Evolutionary conservation across 2,113 vertebrate genomes (phyloP).

Genomic region (Poeciliopsis turrubarensis): DNA sequence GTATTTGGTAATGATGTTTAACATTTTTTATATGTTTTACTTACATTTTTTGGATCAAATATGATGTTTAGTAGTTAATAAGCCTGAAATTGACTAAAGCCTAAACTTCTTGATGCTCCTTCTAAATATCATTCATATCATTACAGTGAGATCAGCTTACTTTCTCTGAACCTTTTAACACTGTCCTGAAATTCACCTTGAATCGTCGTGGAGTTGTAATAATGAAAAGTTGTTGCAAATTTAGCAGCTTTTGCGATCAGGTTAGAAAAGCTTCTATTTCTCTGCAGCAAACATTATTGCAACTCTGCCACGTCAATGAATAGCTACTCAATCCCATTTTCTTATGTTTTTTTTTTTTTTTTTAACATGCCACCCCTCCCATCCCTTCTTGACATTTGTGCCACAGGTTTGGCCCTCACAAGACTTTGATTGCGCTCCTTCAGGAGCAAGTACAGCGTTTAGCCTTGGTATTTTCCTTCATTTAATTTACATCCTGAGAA

Average conservation of each 20-base stretch:
- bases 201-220: background rate
- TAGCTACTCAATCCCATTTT: constrained; percentile 8
- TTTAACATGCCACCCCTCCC: background rate
- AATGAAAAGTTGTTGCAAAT: background rate
- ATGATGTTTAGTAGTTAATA: background rate
- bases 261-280: constrained; percentile 18
- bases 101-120: background rate
- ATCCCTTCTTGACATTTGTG: constrained; percentile 16
- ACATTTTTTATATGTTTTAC: background rate
- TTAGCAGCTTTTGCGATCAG: background rate
- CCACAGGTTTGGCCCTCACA: constrained; percentile 32
- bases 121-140: background rate
- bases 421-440: constrained; percentile 48
- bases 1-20: background rate
- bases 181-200: background rate
- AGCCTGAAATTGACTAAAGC: background rate
- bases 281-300: constrained; percentile 11
- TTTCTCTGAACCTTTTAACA: background rate
- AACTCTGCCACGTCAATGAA: constrained; percentile 39
- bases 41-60: background rate
- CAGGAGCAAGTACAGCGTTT: constrained; percentile 65
- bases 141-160: background rate
- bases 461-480: constrained; percentile 46
- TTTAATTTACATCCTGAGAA: constrained; percentile 57
- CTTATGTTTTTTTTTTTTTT: background rate